Base-by-base conservation (phyloP, 1,140 invertebrate genomes). In the Halictus rubicundus region DNA sequence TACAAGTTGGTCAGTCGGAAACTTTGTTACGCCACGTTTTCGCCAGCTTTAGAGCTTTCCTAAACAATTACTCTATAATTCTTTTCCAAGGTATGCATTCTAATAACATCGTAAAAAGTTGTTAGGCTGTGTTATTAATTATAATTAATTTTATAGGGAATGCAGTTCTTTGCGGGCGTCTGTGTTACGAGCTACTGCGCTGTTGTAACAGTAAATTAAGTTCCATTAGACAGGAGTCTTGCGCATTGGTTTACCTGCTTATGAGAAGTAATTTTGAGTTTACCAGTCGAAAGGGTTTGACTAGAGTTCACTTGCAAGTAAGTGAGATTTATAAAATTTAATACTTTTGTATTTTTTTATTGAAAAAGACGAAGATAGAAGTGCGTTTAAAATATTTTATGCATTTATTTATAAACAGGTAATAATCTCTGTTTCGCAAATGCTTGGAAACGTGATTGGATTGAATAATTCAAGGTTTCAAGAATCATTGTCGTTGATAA, bases 181-280 rank as follows among this genome's bases (percentile, higher is more conserved):
- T 98, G 64, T 98, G 98, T 87, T 96, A 96, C 85, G 96, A 97
- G 88, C 93, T 97, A 73, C 92, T 98, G 19, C 95, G 95, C 85
- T 96, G 96, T 86, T 97, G 97, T 89, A 97, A 96, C 87, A 97
- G 96, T 90, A 95, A 96, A 68, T 93, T 97, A 78, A 95, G 95
- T 75, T 95, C 95, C 65, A 95, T 97, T 52, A 94, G 98, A 46
- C 96, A 98, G 87, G 97, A 98, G 91, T 97, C 97, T 1, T 98
- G 97, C 88, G 97, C 97, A 72, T 95, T 98, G 12, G 93, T 99
- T 1, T 99, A 99, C 93, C 93, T 98, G 54, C 94, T 99, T 27
- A 98, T 99, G 97, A 95, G 97, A 79, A 97, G 96, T 88, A 99
- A 98, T 93, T 98, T 98, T 94, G 97, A 98, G 89, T 97, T 97